Percentiles rank a stretch among this genome's conserved stretches.
Conservation (phyloP, 1,140 invertebrate genomes). For the Zelostemma sp. region DNA sequence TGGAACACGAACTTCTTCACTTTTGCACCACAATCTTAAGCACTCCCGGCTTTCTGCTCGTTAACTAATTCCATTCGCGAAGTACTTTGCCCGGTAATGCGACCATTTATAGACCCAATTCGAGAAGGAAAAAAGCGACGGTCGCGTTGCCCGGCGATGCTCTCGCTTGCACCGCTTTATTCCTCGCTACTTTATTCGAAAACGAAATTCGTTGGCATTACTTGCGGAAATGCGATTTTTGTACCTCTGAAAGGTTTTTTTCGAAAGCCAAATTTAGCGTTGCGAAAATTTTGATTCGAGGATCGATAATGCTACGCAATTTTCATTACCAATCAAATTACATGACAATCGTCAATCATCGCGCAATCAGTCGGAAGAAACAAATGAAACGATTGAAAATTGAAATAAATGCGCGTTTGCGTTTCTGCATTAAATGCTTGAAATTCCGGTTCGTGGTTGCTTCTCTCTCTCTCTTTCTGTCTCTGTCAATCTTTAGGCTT, state of each 20-base stretch:
- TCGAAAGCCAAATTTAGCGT: background rate
- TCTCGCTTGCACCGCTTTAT: background rate
- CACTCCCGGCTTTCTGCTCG: slow-evolving; percentile 20
- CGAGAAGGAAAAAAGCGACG: background rate
- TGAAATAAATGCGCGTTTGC: too few relatives aligned
- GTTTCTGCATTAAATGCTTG: too few relatives aligned
- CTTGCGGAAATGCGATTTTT: background rate
- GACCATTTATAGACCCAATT: slow-evolving; percentile 13
- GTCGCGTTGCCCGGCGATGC: background rate
- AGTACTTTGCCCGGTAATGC: slow-evolving; percentile 10
- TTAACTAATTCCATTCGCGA: slow-evolving; percentile 7
- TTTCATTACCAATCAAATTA: too few relatives aligned
- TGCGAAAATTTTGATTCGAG: background rate
- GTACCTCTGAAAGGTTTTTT: background rate
- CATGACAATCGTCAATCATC: too few relatives aligned
- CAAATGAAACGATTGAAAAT: too few relatives aligned
- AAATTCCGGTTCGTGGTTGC: background rate
- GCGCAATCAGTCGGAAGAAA: too few relatives aligned
- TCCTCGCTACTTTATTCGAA: background rate
- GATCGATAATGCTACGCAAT: background rate
- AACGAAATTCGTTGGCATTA: background rate
- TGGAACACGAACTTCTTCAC: slow-evolving; percentile 7
- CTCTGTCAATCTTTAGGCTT: background rate
- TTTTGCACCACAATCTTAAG: slow-evolving; percentile 13
- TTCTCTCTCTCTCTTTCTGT: background rate